Evolutionary conservation across 2,888 invertebrate species (phyloP), one percentile per base, ranked within the genome.

Genomic region (Oeneis ivallda): DNA sequence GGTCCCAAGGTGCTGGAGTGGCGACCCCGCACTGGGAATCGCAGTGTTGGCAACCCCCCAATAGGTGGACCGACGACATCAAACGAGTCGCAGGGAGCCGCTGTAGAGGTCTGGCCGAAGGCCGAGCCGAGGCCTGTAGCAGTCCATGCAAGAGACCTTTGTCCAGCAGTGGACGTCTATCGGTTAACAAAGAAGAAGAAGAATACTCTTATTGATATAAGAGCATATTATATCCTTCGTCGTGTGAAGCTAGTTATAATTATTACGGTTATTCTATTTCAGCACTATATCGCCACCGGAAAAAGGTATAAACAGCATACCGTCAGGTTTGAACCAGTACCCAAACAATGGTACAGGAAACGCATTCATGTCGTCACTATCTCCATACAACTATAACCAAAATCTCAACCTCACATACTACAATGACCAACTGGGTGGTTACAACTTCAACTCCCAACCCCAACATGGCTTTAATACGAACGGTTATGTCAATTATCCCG

Each of bases 261-360:
- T 34, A 37, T 26, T 34, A 15, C 53, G n/a, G 7, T 34, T 15
- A 34, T 54, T 70, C 59, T 62, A 63, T 81, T 83, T 2, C 83
- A 91, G 91, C 83, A 78, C 86, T 72, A 65, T 84, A 74, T 86
- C 82, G 82, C 77, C 85, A 84, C 77, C 84, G 80, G 90, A 90
- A 75, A 89, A 88, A 79, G 71, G 82, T 69, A 47, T 87, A 79
- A 86, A 77, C 74, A 76, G 76, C 52, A 65, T 85, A 72, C 78
- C 79, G 68, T 69, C 81, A 64, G 79, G 74, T 69, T 34, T 69
- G 53, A 75, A 72, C 66, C 85, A 83, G 63, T 87, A 85, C 69
- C 79, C 81, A 41, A 86, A 86, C 80, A 85, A 75, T 65, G 86
- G 87, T 66, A 66, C 82, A 53, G 78, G 74, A 10, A 80, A 76